Evolutionary conservation across 1,140 invertebrate genomes (phyloP), one percentile per base, ranked within the genome.

Genomic region (Adelges cooleyi): DNA sequence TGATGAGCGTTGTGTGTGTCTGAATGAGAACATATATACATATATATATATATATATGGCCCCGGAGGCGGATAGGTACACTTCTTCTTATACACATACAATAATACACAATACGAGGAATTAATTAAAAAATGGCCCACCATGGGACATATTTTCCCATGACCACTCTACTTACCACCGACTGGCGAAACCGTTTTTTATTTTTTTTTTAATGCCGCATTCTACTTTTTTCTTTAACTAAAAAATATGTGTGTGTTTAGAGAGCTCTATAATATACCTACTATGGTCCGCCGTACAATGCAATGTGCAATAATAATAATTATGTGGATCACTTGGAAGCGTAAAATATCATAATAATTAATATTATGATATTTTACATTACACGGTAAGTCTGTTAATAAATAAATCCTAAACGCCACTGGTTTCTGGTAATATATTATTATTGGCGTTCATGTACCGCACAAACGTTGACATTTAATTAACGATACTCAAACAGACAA

Each of bases 91-190:
- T 17, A 13, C 18, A 62, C 56, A 48, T 42, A 62, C 56, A 62
- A 62, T 62, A 62, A 62, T 62, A 62, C 44, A 62, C 56, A 62
- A 62, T 62, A 62, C 56, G 23, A 62, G 56, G 56, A 62, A 62
- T 62, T 62, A 62, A 62, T 62, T 62, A 62, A 48, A 62, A 62
- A 48, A 62, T 62, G 56, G 56, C 56, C 56, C 56, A 62, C 56
- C 56, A 62, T 42, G 42, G 56, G 56, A 62, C 56, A 62, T 62
- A 62, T 62, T 62, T 62, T 62, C 56, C 56, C 56, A 62, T 62
- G 56, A 62, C 56, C 56, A 62, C 56, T 48, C 56, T 46, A 62
- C 56, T 62, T 62, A 62, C 56, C 6, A 42, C 56, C 6, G 56
- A 62, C 56, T 62, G 56, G 42, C 56, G 25, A 62, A 62, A 62